Evolutionary conservation across 2,888 invertebrate genomes (phyloP), one percentile per base, ranked within the genome.

Genomic region (Bunonema sp.): DNA sequence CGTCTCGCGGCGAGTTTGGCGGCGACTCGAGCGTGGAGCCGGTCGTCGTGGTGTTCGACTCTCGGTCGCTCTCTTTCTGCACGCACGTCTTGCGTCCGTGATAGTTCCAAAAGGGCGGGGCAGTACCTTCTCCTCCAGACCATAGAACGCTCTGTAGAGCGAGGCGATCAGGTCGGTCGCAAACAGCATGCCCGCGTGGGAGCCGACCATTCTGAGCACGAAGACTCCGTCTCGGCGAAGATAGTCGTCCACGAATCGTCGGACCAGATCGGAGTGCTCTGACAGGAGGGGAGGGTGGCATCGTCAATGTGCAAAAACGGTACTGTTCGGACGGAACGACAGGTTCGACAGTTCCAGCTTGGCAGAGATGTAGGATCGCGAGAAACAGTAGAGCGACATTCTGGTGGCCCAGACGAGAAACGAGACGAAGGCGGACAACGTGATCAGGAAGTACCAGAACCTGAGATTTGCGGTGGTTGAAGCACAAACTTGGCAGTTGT

Each of bases 111-210:
- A 26, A n/a, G 8, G n/a, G 28, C 8, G 28, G 28, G 8, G n/a
- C 28, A 26, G n/a, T 20, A 34, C 31, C 22, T 34, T 37, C 20
- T 50, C 43, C 31, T 48, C 44, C 4, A 45, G 38, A n/a, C 45
- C 47, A 28, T 47, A 47, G 41, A 47, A 56, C 2, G 47, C 47
- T 19, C 54, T 47, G 46, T 55, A 64, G 2, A 64, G 46, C 10
- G 55, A 47, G 32, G 49, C 37, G 4, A 65, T 47, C 3, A 64
- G 39, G 40, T 64, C 64, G 2, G 58, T 57, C 2, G 56, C 55
- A 36, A 64, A 64, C 12, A 64, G 52, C 15, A 65, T 49, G 23
- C 64, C 62, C n/a, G 63, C 58, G 39, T 64, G 61, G 24, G 47
- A 21, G 15, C 47, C 39, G 7, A 64, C 55, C 64, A 64, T 64